A percentile compares a stretch with the other conserved stretches of the same genome.
These are phyloP conservation scores for Hippopotamyrus pictus DNA, from an alignment of 2,797 vertebrate genomes.

Conservation along the genomic window DNA sequence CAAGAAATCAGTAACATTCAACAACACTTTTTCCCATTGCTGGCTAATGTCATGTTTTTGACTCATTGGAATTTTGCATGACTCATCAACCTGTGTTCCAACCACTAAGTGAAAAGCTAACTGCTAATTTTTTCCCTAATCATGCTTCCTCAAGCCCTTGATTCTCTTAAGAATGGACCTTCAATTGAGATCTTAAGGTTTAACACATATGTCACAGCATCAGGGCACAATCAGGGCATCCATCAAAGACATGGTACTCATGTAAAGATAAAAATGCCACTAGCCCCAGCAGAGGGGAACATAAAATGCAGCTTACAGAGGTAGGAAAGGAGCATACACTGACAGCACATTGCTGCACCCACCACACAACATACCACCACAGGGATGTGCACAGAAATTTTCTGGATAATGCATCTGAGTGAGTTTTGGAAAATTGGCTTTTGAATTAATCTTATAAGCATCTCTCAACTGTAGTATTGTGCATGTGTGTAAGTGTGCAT, in stretches of 20 bases:
- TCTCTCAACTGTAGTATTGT: neutral
- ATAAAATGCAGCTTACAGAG: neutral
- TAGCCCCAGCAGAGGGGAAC: neutral
- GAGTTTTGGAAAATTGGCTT: neutral
- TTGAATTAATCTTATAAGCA: neutral
- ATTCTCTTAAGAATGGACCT: neutral
- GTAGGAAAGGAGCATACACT: neutral
- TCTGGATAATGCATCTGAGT: neutral
- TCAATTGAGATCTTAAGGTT: neutral
- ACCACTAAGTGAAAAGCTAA: neutral
- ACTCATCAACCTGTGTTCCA: neutral
- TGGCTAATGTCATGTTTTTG: neutral
- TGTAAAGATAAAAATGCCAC: neutral
- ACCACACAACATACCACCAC: neutral
- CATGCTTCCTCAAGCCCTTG: neutral
- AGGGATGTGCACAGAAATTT: neutral
- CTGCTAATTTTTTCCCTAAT: neutral
- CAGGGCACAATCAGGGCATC: neutral
- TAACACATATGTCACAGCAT: neutral
- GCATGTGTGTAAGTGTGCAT: neutral
- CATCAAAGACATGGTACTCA: neutral
- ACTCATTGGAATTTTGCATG: neutral
- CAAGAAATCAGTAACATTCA: neutral
- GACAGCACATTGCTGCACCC: neutral
- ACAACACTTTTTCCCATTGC: neutral